Percentiles rank a stretch among this genome's conserved stretches.
Evolutionary conservation across 2,113 vertebrate genomes (phyloP).

Genomic region (Ictalurus punctatus): DNA sequence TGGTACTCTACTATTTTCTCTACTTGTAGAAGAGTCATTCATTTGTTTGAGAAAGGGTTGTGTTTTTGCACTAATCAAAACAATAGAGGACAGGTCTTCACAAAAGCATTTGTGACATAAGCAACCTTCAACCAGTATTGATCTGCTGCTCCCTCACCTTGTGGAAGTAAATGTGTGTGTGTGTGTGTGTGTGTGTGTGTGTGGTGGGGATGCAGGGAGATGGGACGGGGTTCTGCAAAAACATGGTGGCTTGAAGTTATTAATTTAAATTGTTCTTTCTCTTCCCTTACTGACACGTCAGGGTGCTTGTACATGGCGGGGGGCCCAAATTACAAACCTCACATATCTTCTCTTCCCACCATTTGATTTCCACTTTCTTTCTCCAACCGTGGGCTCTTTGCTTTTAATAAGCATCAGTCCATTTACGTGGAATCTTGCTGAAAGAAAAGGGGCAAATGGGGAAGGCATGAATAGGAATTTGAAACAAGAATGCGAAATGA

Average conservation of each 20-base stretch:
- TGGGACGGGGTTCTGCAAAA: slow-evolving; percentile 35
- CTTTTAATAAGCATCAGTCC: slow-evolving; percentile 51
- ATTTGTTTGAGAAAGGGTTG: background rate
- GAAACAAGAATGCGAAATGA: slow-evolving; percentile 43
- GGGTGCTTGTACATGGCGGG: slow-evolving; percentile 42
- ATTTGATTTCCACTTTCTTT: slow-evolving; percentile 56
- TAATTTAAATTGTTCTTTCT: slow-evolving; percentile 57
- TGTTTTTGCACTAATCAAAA: slow-evolving; percentile 2
- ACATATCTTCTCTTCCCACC: slow-evolving; percentile 29
- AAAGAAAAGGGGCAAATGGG: slow-evolving; percentile 50
- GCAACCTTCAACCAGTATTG: slow-evolving; percentile 15
- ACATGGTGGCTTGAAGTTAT: slow-evolving; percentile 42
- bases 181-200: slow-evolving; percentile 30
- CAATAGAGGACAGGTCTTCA: slow-evolving; percentile 17
- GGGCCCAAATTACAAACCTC: slow-evolving; percentile 49
- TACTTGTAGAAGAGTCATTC: background rate
- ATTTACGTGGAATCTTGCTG: slow-evolving; percentile 49
- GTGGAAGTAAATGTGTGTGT: slow-evolving; percentile 48
- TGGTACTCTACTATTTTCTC: background rate
- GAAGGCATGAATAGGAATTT: slow-evolving; percentile 42
- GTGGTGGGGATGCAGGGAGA: slow-evolving; percentile 22
- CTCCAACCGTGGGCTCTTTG: slow-evolving; percentile 52
- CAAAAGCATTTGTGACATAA: slow-evolving; percentile 31
- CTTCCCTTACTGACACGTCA: slow-evolving; percentile 46
- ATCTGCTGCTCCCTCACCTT: slow-evolving; percentile 40